Conservation (phyloP, 2,888 invertebrate genomes). For the Cylloceria caligata region DNA sequence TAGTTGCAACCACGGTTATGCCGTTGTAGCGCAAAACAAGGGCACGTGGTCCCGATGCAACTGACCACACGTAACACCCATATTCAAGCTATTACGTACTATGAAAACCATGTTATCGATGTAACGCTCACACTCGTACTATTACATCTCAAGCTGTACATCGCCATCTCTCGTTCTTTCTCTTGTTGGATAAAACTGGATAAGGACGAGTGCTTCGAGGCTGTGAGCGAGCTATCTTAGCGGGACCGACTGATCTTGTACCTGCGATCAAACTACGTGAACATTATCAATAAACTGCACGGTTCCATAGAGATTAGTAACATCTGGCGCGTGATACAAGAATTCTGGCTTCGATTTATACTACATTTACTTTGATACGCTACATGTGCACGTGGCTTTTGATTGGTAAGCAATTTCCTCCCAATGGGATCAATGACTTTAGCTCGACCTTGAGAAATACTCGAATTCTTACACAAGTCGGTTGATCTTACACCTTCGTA, state of each 20-base stretch:
- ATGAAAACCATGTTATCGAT: background rate
- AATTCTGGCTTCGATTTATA: slow-evolving; percentile 19
- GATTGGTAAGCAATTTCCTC: slow-evolving; percentile 11
- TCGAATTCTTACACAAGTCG: slow-evolving; percentile 21
- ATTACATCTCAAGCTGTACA: slow-evolving; percentile 38
- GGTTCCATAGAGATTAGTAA: slow-evolving; percentile 32
- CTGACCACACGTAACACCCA: slow-evolving; percentile 32
- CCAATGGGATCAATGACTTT: slow-evolving; percentile 27
- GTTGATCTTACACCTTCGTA: slow-evolving; percentile 5
- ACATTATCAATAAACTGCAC: slow-evolving; percentile 57
- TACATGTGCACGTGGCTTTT: slow-evolving; percentile 4
- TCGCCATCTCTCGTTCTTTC: too few species aligned
- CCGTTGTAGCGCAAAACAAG: background rate
- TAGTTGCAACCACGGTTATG: background rate
- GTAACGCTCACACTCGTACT: slow-evolving; percentile 30
- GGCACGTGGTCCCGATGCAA: slow-evolving; percentile 2
- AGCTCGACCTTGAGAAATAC: slow-evolving; percentile 46
- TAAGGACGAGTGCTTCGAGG: background rate
- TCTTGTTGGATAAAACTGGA: slow-evolving; percentile 3
- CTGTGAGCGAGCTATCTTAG: slow-evolving; percentile 59
- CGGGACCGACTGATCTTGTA: slow-evolving; percentile 31
- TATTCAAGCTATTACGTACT: slow-evolving; percentile 15
- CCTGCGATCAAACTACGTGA: slow-evolving; percentile 20
- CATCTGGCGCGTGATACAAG: slow-evolving; percentile 39
- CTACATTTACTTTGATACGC: background rate